A percentile compares a stretch with the other conserved stretches of the same genome.
Conservation (phyloP, 92 coral and sea anemone species). For the Palythoa caribaeorum region DNA sequence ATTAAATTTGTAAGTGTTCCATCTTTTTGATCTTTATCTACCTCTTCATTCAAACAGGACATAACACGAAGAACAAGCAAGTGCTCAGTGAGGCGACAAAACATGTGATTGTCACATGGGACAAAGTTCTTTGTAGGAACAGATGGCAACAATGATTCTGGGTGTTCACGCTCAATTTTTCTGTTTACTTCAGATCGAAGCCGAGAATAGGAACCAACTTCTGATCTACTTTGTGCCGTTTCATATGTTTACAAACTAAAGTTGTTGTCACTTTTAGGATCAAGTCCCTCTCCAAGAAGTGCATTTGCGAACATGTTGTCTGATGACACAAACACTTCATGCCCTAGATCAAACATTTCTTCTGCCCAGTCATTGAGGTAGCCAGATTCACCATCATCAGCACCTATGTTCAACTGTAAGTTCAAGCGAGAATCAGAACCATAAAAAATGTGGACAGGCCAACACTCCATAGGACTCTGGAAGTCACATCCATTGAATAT, state of each 20-base stretch:
- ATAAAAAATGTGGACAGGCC: constrained; percentile 56
- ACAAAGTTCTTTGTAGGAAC: constrained; percentile 21
- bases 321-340: constrained; percentile 30
- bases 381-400: not conserved
- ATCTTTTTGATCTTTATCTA: constrained; percentile 48
- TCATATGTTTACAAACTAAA: constrained; percentile 5
- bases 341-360: constrained; percentile 22
- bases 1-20: constrained; percentile 36
- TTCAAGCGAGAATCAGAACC: constrained; percentile 50
- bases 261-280: not conserved
- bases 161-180: constrained; percentile 40
- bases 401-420: constrained; percentile 49
- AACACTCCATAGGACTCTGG: constrained; percentile 61
- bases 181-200: constrained; percentile 32
- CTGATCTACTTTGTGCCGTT: constrained; percentile 14
- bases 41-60: constrained; percentile 46
- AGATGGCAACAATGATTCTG: constrained; percentile 54
- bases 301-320: constrained; percentile 18
- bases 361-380: constrained; percentile 49
- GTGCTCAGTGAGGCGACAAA: constrained; percentile 57
- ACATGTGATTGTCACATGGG: constrained; percentile 59
- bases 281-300: not conserved
- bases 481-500: constrained; percentile 42
- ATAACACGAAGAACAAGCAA: constrained; percentile 36
- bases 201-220: not conserved